A percentile compares a stretch with the other conserved stretches of the same genome.
Conservation (phyloP, 2,888 invertebrate genomes). For the Cheilosia grossa region DNA sequence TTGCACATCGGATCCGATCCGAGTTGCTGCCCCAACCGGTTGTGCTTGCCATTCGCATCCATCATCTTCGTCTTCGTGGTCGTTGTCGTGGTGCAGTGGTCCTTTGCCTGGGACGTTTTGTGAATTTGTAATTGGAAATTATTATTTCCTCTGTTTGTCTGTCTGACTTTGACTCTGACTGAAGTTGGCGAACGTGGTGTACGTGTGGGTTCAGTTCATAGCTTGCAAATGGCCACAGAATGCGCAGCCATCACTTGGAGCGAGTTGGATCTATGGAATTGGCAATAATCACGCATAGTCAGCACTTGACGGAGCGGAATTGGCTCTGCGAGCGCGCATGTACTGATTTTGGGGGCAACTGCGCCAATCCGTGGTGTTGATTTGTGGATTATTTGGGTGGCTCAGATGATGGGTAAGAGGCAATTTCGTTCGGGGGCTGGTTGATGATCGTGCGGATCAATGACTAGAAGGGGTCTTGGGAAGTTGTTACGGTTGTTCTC, state of each 20-base stretch:
- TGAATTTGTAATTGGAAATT: slow-evolving; percentile 80
- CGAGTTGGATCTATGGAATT: slow-evolving; percentile 62
- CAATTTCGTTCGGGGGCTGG: slow-evolving; percentile 24
- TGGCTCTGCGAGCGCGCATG: slow-evolving; percentile 48
- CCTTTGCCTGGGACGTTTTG: slow-evolving; percentile 77
- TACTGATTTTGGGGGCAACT: slow-evolving; percentile 42
- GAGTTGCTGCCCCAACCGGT: slow-evolving; percentile 51
- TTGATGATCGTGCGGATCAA: slow-evolving; percentile 46
- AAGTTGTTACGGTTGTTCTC: no score
- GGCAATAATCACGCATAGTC: slow-evolving; percentile 75
- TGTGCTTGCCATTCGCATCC: slow-evolving; percentile 70
- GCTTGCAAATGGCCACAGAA: slow-evolving; percentile 64
- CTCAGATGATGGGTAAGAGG: slow-evolving; percentile 16
- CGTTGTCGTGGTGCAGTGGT: slow-evolving; percentile 12
- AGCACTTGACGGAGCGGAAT: slow-evolving; percentile 64
- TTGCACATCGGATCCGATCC: slow-evolving; percentile 66
- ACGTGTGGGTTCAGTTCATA: slow-evolving; percentile 60
- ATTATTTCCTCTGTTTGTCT: slow-evolving; percentile 74
- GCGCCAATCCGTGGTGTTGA: slow-evolving; percentile 63
- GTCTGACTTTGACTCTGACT: slow-evolving; percentile 51
- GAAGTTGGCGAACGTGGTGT: slow-evolving; percentile 32
- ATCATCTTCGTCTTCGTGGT: slow-evolving; percentile 62
- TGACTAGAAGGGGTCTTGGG: not conserved
- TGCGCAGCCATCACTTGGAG: slow-evolving; percentile 50
- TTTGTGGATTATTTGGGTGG: slow-evolving; percentile 70